Evolutionary conservation across 2,888 invertebrate genomes (phyloP).

Genomic region (Lochmaea crataegi): DNA sequence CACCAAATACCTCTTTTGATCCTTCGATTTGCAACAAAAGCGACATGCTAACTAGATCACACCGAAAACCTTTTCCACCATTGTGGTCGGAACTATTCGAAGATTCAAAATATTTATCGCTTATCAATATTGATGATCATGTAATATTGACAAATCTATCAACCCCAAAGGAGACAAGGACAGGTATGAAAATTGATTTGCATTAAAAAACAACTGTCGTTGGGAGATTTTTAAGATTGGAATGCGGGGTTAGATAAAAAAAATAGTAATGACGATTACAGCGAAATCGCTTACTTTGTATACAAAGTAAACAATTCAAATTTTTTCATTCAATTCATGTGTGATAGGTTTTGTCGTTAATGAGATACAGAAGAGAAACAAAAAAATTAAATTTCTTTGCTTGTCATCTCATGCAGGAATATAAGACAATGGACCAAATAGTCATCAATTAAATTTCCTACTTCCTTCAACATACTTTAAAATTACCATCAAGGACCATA

Average conservation of each 20-base stretch:
- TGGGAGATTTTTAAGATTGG: slow-evolving; percentile 27
- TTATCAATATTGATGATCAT: slow-evolving; percentile 56
- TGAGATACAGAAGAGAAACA: too few relatives aligned
- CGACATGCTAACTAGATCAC: slow-evolving; percentile 51
- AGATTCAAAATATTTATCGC: slow-evolving; percentile 59
- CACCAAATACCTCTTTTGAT: slow-evolving; percentile 43
- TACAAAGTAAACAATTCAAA: too few relatives aligned
- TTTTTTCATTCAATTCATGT: too few relatives aligned
- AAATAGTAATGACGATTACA: slow-evolving; percentile 23
- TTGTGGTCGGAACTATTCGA: slow-evolving; percentile 45
- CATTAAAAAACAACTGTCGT: slow-evolving; percentile 44
- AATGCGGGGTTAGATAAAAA: background rate
- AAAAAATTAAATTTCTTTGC: too few relatives aligned
- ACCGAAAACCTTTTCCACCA: slow-evolving; percentile 39
- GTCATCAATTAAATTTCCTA: too few relatives aligned
- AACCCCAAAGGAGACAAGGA: slow-evolving; percentile 33
- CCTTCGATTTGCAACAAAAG: slow-evolving; percentile 36
- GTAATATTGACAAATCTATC: slow-evolving; percentile 58
- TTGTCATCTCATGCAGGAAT: too few relatives aligned
- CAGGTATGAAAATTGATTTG: slow-evolving; percentile 42
- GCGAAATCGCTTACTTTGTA: too few relatives aligned
- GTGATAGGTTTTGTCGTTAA: too few relatives aligned
- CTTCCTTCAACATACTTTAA: too few relatives aligned
- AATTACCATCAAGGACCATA: too few relatives aligned
- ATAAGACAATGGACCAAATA: too few relatives aligned